phyloP scores from a whole-genome alignment of 2,797 vertebrate genomes.

The Melanogrammus aeglefinus region DNA sequence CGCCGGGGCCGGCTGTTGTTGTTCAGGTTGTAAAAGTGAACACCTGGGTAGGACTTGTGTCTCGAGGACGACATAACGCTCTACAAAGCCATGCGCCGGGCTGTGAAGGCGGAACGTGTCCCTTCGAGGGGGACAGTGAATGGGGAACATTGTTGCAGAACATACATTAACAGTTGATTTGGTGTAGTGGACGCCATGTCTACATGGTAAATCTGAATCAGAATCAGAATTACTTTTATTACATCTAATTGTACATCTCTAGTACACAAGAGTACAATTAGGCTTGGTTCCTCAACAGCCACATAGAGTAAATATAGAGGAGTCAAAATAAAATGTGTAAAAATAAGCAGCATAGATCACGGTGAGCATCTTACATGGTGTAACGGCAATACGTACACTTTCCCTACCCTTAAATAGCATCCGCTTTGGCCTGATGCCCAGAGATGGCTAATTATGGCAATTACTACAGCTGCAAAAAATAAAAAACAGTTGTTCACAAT shows the following conservation, averaged over 20 bases:
- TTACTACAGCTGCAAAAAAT: neutral
- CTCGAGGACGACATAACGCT: conserved; percentile 19
- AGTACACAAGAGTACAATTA: too few relatives aligned
- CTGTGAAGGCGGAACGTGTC: neutral
- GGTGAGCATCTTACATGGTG: neutral
- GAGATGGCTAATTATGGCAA: neutral
- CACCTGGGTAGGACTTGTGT: conserved; percentile 38
- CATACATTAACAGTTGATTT: neutral
- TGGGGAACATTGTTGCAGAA: neutral
- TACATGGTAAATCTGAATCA: too few relatives aligned
- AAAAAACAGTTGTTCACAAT: neutral
- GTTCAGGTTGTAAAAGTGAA: conserved; percentile 28
- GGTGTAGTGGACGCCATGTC: neutral
- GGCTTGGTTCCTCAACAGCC: too few relatives aligned
- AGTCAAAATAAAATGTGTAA: too few relatives aligned
- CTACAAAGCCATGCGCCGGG: conserved; percentile 7
- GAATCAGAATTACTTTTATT: too few relatives aligned
- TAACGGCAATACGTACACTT: neutral
- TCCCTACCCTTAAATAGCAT: neutral
- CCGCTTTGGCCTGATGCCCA: neutral
- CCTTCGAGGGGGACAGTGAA: too few relatives aligned
- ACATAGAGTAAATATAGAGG: too few relatives aligned
- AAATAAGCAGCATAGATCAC: neutral
- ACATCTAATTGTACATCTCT: too few relatives aligned
- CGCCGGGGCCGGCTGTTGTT: neutral